phyloP scores from a whole-genome alignment of 2,888 invertebrate species.

The Frankliniella fusca region DNA sequence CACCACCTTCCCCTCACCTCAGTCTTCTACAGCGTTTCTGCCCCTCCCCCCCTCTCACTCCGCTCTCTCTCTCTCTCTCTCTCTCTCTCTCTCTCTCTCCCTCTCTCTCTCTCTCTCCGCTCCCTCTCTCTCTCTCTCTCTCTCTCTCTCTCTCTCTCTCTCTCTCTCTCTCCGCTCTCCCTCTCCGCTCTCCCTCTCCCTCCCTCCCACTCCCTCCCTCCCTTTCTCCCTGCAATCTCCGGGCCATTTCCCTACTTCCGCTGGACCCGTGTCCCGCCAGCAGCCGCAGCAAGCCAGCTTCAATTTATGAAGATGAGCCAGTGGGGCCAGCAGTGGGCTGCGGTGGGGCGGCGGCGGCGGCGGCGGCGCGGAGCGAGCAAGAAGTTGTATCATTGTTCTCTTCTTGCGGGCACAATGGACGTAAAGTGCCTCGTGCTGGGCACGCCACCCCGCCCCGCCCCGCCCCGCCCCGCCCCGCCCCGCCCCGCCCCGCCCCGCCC shows the following conservation, averaged over 20 bases:
- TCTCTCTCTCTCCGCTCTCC: neutral
- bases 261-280: too few relatives aligned
- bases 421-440: neutral
- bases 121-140: neutral
- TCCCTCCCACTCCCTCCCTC: too few relatives aligned
- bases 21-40: neutral
- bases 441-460: neutral
- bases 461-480: neutral
- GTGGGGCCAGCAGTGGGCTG: neutral
- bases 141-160: neutral
- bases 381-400: conserved; percentile 11
- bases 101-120: neutral
- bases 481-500: neutral
- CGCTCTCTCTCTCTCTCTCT: neutral
- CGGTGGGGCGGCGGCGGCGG: neutral
- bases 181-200: too few relatives aligned
- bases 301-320: neutral
- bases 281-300: neutral
- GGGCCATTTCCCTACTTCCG: too few relatives aligned
- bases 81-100: neutral
- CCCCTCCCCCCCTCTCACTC: too few relatives aligned
- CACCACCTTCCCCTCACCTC: too few relatives aligned
- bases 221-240: too few relatives aligned
- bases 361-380: neutral
- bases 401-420: neutral